These are phyloP conservation scores for Pseudopleuronectes americanus DNA, from an alignment of 2,797 vertebrate species.

Conservation along the genomic window DNA sequence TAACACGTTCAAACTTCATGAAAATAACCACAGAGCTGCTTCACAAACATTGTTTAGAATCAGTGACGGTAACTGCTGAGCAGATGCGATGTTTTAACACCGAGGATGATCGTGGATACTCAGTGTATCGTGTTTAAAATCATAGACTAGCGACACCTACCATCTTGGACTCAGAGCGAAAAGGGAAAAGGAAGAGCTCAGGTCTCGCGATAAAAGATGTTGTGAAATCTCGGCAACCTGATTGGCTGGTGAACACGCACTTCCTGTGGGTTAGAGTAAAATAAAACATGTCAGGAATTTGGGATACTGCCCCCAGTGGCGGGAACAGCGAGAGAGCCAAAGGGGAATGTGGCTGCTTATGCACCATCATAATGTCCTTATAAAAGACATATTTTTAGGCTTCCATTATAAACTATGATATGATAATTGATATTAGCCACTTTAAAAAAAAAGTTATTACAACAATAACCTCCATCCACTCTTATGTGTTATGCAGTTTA, in stretches of 20 bases:
- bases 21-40: conserved; percentile 35
- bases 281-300: background rate
- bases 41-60: background rate
- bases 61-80: fast-evolving
- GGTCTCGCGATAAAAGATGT: conserved; percentile 83
- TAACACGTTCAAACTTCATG: background rate
- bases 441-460: no score
- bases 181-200: conserved; percentile 84
- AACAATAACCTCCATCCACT: no score
- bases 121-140: conserved; percentile 9
- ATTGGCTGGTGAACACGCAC: conserved; percentile 69
- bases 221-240: conserved; percentile 59
- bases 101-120: conserved; percentile 77
- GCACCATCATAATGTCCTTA: no score
- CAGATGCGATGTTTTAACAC: background rate
- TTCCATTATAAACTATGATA: no score
- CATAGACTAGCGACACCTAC: conserved; percentile 76
- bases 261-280: conserved; percentile 23
- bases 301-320: conserved; percentile 47
- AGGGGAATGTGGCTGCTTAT: background rate
- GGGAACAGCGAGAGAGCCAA: fast-evolving
- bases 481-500: no score
- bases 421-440: no score
- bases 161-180: conserved; percentile 86
- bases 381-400: no score